Evolutionary conservation across 2,888 invertebrate species (phyloP), one percentile per base, ranked within the genome.

Genomic region (Drosophila picticornis): DNA sequence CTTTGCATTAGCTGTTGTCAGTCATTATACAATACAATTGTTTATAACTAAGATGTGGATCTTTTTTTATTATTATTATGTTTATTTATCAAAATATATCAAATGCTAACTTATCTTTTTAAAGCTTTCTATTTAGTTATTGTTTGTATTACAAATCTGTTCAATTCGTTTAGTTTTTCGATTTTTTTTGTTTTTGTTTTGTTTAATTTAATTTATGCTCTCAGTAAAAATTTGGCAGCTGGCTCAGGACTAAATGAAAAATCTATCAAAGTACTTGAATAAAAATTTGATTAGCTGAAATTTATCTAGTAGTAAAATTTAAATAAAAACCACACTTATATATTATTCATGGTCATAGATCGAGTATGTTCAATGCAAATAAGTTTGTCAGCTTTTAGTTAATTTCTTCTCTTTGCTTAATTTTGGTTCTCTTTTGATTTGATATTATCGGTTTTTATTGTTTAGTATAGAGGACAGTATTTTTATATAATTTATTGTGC

Each of bases 71-170:
- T 43, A 51, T 69, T 46, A 51, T 77, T 69, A 52, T 61, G 53
- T 69, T 60, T 43, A 25, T 72, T 82, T 88, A 85, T 85, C 88
- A 85, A 85, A 85, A 85, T 86, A 85, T 85, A 85, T 88, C 72
- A 84, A 88, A 81, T 82, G 86, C 84, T 85, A 86, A 84, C 81
- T 89, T 86, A 84, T 87, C 57, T 81, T 57, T 76, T 88, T 86
- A 86, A 88, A 86, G 89, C 86, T 86, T 86, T 86, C 72, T 86
- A 87, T 86, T 87, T 87, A 89, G 89, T 87, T 89, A 81, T 81
- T 86, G 80, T 81, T 81, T 88, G 78, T 60, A 66, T 72, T 84
- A 68, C 69, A 68, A 66, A 56, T 72, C 55, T 59, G 58, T 68
- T 62, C 50, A 48, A 62, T 55, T 53, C 56, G 53, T 73, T 55